Base-by-base conservation (phyloP, 2,797 vertebrate genomes). In the Oreortyx pictus region DNA sequence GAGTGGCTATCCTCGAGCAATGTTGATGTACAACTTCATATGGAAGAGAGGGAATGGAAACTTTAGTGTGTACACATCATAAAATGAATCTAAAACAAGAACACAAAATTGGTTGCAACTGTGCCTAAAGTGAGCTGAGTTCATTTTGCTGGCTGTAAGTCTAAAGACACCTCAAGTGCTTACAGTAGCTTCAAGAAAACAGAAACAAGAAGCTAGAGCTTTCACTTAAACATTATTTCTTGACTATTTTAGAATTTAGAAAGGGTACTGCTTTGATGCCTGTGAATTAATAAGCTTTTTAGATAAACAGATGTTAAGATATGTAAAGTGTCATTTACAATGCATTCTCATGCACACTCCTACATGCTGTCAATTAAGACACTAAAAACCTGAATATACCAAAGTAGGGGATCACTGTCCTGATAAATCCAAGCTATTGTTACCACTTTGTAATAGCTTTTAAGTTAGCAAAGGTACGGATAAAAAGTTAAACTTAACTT, bases 251-350 rank as follows among this genome's bases (percentile, higher is more conserved):
- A 60, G 27, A 64, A 60, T 56, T 56, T 80, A 50, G 27, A 85
- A 90, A 25, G 14, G 77, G 8, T 15, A 52, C 23, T 75, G 8
- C 50, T 41, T 29, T 60, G 24, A 67, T 75, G 73, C 41, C 27
- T 47, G 65, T 20, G 60, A 79, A 82, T 67, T 77, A 80, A 74
- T 77, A 27, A 87, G 41, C n/a, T 77, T 83, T 90, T 92, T 74
- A 89, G 70, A 74, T 87, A 82, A 64, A 67, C 52, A 93, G 76
- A 80, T 87, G 65, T 57, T 85, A 78, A 33, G 82, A 90, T 5
- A 75, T 16, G 18, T 52, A 90, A 88, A 72, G 24, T 1, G 4
- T 96, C 82, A 92, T 81, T 83, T 68, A 77, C 54, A 17, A 75
- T 29, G 29, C 16, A 37, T 82, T 93, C 35, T 85, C 44, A 66